Evolutionary conservation across 2,113 vertebrate species (phyloP).

Genomic region (Bubo scandiacus): DNA sequence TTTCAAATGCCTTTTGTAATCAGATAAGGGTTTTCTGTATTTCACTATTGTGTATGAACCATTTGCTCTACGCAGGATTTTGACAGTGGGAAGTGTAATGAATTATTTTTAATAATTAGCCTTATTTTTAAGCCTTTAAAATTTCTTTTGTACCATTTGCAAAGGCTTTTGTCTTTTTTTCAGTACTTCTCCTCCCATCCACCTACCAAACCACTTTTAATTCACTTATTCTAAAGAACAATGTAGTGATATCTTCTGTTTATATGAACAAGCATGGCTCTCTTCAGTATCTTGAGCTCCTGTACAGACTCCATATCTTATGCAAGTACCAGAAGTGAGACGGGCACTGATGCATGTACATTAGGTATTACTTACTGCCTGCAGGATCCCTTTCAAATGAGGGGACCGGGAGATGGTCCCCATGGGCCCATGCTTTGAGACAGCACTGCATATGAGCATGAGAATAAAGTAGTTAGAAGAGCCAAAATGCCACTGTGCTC

Average conservation of each 20-base stretch:
- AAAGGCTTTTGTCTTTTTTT: not conserved
- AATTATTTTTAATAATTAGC: constrained; percentile 43
- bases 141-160: not conserved
- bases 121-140: not conserved
- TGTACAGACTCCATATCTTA: not conserved
- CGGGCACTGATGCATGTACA: not conserved
- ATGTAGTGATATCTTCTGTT: not conserved
- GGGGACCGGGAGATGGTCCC: not conserved
- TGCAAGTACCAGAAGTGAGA: not conserved
- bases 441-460: not conserved
- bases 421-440: not conserved
- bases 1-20: not conserved
- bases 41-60: not conserved
- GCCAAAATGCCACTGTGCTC: constrained; percentile 47
- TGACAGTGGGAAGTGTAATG: not conserved
- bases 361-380: not conserved
- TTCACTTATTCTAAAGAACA: not conserved
- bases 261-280: not conserved
- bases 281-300: not conserved
- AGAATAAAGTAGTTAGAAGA: constrained; percentile 42
- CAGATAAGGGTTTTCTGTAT: not conserved
- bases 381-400: constrained; percentile 19
- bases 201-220: not conserved
- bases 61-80: not conserved
- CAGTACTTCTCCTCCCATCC: not conserved